These are phyloP conservation scores for Glaucomys volans DNA, from an alignment of 2,113 vertebrate genomes.

Conservation along the genomic window DNA sequence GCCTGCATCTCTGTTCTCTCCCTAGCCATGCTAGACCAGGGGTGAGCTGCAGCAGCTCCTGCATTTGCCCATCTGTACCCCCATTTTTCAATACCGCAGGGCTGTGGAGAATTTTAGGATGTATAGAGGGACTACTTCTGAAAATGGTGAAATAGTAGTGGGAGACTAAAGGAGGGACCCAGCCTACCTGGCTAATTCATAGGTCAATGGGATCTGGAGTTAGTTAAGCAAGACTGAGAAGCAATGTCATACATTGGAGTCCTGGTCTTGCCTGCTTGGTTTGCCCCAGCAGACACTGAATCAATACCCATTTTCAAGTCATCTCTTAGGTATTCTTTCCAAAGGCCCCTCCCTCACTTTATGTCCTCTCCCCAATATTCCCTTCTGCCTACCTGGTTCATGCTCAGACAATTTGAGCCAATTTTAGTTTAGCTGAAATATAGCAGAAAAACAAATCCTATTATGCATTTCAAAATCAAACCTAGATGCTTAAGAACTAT, in stretches of 20 bases:
- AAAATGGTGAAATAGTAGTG: not conserved
- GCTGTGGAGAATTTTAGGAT: not conserved
- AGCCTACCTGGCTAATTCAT: not conserved
- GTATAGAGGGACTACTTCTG: not conserved
- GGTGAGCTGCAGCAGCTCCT: not conserved
- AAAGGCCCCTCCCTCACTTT: too few species aligned
- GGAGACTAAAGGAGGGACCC: not conserved
- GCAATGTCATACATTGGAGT: accelerated
- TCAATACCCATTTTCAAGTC: not conserved
- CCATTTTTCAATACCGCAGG: not conserved
- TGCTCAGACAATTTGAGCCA: not conserved
- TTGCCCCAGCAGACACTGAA: not conserved
- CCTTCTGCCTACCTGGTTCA: not conserved
- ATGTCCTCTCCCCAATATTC: accelerated
- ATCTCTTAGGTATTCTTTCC: not conserved
- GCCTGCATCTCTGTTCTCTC: not conserved
- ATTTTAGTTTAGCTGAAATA: not conserved
- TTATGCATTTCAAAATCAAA: not conserved
- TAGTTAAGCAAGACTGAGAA: not conserved
- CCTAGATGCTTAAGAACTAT: not conserved
- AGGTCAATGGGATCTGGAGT: not conserved
- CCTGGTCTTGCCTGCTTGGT: not conserved
- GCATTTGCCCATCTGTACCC: not conserved
- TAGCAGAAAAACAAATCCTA: not conserved
- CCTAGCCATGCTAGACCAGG: not conserved